Percentiles rank a stretch among this genome's conserved stretches.
phyloP scores from a whole-genome alignment of 2,797 vertebrate species.

The Epinephelus coioides region DNA sequence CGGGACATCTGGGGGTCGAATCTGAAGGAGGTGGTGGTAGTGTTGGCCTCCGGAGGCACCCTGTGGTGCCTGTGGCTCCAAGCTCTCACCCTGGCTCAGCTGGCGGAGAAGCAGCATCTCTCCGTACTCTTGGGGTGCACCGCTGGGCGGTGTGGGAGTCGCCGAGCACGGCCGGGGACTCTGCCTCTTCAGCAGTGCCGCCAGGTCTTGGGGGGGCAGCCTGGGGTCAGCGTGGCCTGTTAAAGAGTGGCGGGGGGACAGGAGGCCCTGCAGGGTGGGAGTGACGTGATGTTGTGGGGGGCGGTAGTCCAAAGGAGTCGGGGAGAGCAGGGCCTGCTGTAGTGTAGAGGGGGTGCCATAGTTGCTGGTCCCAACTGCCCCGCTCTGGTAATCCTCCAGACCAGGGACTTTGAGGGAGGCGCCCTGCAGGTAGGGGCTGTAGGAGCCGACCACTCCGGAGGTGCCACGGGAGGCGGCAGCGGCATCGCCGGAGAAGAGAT shows the following conservation, averaged over 20 bases:
- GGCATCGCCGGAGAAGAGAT: constrained; percentile 89
- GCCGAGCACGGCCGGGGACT: constrained; percentile 81
- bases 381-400: constrained; percentile 91
- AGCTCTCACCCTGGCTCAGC: constrained; percentile 91
- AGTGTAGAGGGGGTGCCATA: constrained; percentile 92
- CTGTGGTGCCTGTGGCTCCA: constrained; percentile 85
- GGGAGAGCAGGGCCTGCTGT: constrained; percentile 97
- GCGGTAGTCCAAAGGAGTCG: constrained; percentile 94
- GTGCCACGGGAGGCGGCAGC: constrained; percentile 82
- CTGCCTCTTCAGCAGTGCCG: constrained; percentile 92
- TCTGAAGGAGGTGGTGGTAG: constrained; percentile 92
- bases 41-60: constrained; percentile 83
- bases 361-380: constrained; percentile 73
- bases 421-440: constrained; percentile 88
- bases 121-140: constrained; percentile 89
- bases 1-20: constrained; percentile 90
- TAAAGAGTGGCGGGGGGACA: constrained; percentile 96
- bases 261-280: constrained; percentile 95
- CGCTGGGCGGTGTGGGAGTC: constrained; percentile 73
- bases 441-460: constrained; percentile 81
- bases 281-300: constrained; percentile 93
- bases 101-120: constrained; percentile 94
- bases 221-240: constrained; percentile 94
- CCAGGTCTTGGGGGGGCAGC: constrained; percentile 93
- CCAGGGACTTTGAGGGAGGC: constrained; percentile 92